These are phyloP conservation scores for Ormyrus rosae DNA, from an alignment of 2,888 invertebrate species.

Conservation along the genomic window DNA sequence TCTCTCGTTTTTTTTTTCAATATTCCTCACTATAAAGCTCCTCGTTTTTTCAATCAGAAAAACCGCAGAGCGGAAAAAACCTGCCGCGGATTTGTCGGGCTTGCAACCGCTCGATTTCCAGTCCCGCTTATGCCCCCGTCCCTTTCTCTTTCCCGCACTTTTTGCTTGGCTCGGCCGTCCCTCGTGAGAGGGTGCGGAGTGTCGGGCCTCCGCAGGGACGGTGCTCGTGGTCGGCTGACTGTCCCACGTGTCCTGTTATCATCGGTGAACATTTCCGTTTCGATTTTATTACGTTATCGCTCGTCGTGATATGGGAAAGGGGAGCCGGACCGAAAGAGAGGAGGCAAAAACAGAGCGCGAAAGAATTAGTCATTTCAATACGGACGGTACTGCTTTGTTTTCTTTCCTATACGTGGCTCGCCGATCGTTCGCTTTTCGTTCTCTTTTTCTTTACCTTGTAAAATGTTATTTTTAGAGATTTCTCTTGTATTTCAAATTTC, in stretches of 20 bases:
- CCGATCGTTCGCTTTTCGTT: slow-evolving; percentile 15
- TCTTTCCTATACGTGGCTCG: not conserved
- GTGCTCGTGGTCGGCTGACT: not conserved
- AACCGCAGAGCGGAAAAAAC: slow-evolving; percentile 39
- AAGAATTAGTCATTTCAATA: slow-evolving; percentile 32
- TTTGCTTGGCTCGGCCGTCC: not conserved
- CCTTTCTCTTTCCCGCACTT: not conserved
- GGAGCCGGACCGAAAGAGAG: not conserved
- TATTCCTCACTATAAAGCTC: not conserved
- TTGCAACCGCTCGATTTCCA: slow-evolving; percentile 7
- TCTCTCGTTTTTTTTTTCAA: not conserved
- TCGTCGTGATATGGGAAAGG: not conserved
- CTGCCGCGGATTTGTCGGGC: slow-evolving; percentile 29
- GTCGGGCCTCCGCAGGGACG: slow-evolving; percentile 35
- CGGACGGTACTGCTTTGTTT: not conserved
- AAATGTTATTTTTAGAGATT: too few species aligned
- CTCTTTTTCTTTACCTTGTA: too few species aligned
- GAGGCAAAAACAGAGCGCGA: not conserved
- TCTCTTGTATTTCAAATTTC: too few species aligned
- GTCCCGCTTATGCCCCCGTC: not conserved
- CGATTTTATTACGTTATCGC: slow-evolving; percentile 39
- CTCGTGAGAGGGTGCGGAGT: slow-evolving; percentile 5
- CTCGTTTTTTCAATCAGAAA: slow-evolving; percentile 36
- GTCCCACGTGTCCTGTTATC: slow-evolving; percentile 51
- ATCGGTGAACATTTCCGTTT: slow-evolving; percentile 27